These are phyloP conservation scores for Oopsacas minuta DNA, from an alignment of 37 sponge, comb jelly and placozoan genomes.

Conservation along the genomic window DNA sequence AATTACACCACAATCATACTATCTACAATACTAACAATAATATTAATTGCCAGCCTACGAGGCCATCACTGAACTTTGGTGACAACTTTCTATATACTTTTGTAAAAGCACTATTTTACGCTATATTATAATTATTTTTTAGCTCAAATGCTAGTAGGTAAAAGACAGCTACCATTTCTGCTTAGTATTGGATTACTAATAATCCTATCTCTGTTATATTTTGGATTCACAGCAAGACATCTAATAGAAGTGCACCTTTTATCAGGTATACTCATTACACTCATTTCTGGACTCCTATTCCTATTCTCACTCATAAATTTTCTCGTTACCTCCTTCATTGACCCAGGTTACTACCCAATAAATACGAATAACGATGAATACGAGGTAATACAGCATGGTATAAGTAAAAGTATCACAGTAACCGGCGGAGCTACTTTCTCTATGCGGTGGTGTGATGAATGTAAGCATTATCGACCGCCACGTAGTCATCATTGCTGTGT, in stretches of 20 bases:
- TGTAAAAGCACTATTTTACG: too few relatives aligned
- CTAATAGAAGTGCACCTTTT: background rate
- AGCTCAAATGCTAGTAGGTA: background rate
- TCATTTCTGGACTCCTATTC: background rate
- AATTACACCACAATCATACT: too few relatives aligned
- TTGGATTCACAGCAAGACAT: conserved; percentile 2
- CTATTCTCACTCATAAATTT: background rate
- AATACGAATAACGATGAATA: conserved; percentile 2
- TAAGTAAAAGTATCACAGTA: background rate
- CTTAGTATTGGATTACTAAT: conserved; percentile 4
- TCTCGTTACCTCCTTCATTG: conserved; percentile 6
- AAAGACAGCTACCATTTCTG: background rate
- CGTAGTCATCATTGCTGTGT: background rate
- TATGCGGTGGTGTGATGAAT: conserved; percentile 5
- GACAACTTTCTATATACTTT: too few relatives aligned
- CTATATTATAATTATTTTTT: too few relatives aligned
- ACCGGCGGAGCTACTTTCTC: background rate
- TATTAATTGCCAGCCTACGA: too few relatives aligned
- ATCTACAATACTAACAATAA: too few relatives aligned
- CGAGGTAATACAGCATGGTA: background rate
- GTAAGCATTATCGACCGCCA: conserved; percentile 1
- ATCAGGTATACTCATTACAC: background rate
- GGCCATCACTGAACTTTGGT: too few relatives aligned
- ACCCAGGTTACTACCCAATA: background rate
- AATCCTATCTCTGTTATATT: background rate